Conservation (phyloP, 2,888 invertebrate species). For the Sceliomorpha sp. region DNA sequence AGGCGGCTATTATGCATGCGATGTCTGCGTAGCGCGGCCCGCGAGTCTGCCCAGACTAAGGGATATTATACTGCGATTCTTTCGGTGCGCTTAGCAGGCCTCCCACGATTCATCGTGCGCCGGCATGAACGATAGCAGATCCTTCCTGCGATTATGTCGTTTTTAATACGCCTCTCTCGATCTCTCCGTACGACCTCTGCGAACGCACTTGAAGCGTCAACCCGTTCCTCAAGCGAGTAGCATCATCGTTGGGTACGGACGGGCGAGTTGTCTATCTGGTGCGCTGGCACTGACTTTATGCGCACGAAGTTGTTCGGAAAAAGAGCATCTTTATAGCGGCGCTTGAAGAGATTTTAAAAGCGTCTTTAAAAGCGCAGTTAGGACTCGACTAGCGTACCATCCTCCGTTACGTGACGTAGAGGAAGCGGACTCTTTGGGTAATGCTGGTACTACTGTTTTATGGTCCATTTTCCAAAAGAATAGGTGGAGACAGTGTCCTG, state of each 20-base stretch:
- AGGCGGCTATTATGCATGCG: too few relatives aligned
- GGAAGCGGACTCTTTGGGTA: too few relatives aligned
- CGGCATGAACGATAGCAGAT: conserved; percentile 32
- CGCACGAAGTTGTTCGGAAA: conserved; percentile 53
- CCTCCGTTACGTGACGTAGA: too few relatives aligned
- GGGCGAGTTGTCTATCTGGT: conserved; percentile 63
- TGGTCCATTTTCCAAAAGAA: too few relatives aligned
- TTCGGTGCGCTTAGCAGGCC: background rate
- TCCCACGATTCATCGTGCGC: conserved; percentile 25
- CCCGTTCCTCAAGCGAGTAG: conserved; percentile 38
- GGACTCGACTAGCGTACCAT: conserved; percentile 46
- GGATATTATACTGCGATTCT: too few relatives aligned
- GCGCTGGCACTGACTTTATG: conserved; percentile 59
- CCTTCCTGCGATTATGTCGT: conserved; percentile 36
- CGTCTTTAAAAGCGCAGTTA: conserved; percentile 66
- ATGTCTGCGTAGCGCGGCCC: too few relatives aligned
- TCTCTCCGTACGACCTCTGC: conserved; percentile 15
- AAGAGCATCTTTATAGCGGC: conserved; percentile 64
- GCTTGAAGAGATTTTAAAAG: too few relatives aligned
- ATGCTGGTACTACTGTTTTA: too few relatives aligned
- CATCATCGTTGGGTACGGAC: conserved; percentile 17
- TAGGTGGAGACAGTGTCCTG: too few relatives aligned
- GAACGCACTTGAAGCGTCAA: conserved; percentile 28
- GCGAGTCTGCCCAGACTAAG: too few relatives aligned
- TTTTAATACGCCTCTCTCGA: conserved; percentile 38